Percentiles rank a stretch among this genome's conserved stretches.
Evolutionary conservation across 1,140 invertebrate species (phyloP).

Genomic region (Brachionus paranguensis): DNA sequence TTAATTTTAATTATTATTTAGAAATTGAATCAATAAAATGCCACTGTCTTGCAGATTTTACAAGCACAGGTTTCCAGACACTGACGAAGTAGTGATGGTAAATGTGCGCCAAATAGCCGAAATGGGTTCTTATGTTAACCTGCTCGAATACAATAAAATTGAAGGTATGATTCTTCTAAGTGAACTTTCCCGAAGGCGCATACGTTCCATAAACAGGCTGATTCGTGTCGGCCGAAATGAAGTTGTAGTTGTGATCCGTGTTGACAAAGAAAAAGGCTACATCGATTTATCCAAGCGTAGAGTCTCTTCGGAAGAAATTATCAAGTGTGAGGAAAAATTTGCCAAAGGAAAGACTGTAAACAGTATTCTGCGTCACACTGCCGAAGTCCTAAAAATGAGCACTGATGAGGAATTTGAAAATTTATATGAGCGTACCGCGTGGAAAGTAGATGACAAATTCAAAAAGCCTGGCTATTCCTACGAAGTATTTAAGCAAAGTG

Average conservation of each 20-base stretch:
- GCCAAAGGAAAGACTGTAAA: constrained; percentile 92
- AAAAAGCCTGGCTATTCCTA: constrained; percentile 91
- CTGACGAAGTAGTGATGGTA: constrained; percentile 99
- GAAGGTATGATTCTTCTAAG: constrained; percentile 77
- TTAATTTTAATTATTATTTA: background rate
- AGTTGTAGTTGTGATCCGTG: constrained; percentile 96
- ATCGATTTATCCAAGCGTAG: constrained; percentile 98
- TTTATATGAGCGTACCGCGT: constrained; percentile 93
- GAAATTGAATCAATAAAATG: constrained; percentile 60
- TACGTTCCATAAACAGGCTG: constrained; percentile 97
- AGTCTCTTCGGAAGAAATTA: constrained; percentile 93
- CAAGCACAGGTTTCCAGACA: constrained; percentile 91
- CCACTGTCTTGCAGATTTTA: constrained; percentile 94
- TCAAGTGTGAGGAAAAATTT: constrained; percentile 95
- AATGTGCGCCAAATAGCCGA: constrained; percentile 96
- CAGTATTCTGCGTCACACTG: constrained; percentile 92
- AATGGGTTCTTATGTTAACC: constrained; percentile 97
- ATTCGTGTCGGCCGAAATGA: constrained; percentile 97
- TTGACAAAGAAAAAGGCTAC: constrained; percentile 99
- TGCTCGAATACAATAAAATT: constrained; percentile 97
- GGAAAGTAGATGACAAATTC: constrained; percentile 95
- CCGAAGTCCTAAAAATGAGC: constrained; percentile 83
- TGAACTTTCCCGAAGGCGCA: constrained; percentile 92
- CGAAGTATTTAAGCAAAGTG: constrained; percentile 90
- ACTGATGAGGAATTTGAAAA: constrained; percentile 86